Evolutionary conservation across 1,140 invertebrate genomes (phyloP), one percentile per base, ranked within the genome.

Genomic region (Neodiprion virginianus): DNA sequence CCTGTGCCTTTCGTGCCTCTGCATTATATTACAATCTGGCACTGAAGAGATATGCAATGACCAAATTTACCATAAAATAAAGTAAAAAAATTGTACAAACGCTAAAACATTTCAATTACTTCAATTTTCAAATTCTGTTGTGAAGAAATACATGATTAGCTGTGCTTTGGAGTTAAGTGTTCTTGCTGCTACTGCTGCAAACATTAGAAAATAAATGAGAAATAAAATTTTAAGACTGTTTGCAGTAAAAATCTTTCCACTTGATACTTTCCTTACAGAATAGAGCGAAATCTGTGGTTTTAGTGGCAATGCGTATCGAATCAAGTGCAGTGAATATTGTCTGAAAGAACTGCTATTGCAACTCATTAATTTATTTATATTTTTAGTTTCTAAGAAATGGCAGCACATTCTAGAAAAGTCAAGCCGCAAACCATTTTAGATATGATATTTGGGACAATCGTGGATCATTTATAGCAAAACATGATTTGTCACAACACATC

Each of bases 1-100:
- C 67, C 67, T 47, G 67, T 69, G 67, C 67, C 67, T 69, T 69
- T 69, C n/a, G 67, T 69, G 67, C 67, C 67, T 69, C 67, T 47
- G 67, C 67, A 69, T 69, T 61, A 61, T 61, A 61, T 17, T 61
- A 61, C n/a, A 14, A 61, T 61, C 53, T 61, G 53, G 53, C 53
- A 61, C 53, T 17, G 53, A 61, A 61, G 53, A 61, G 53, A 61
- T 61, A 61, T 61, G 53, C 53, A 61, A 61, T 61, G 53, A 61
- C 53, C 53, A 61, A 61, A 61, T 61, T 61, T 61, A 61, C n/a
- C 5, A 8, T 61, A 61, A 61, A 61, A 61, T 61, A 61, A 61
- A 61, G n/a, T 61, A 61, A 61, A 61, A 0, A 61, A 9, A 61
- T 61, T 61, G 53, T 61, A 61, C 53, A 61, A 61, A 61, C 53